A percentile compares a stretch with the other conserved stretches of the same genome.
Evolutionary conservation across 2,113 vertebrate species (phyloP).

Genomic region (Epinephelus cyanopodus): DNA sequence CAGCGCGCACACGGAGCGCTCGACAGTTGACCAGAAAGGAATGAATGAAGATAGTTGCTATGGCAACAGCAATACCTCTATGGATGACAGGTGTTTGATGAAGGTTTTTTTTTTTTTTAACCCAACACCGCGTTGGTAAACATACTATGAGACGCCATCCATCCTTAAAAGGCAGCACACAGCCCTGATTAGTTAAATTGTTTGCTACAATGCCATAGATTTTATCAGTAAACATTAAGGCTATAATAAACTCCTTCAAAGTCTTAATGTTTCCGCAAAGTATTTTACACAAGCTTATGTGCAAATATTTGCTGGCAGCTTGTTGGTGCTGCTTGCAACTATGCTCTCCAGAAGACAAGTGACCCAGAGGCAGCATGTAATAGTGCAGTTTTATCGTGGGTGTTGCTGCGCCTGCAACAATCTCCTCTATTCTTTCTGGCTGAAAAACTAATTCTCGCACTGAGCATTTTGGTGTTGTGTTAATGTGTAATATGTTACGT

Average conservation of each 20-base stretch:
- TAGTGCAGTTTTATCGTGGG: conserved; percentile 28
- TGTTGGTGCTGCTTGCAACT: conserved; percentile 6
- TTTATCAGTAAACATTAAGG: neutral
- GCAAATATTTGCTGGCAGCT: neutral
- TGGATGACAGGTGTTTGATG: conserved; percentile 38
- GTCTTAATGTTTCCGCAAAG: neutral
- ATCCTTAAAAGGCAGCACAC: neutral
- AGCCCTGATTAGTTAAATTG: neutral
- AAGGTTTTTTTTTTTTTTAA: neutral
- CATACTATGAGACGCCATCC: neutral
- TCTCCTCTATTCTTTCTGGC: neutral
- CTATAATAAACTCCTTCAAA: neutral
- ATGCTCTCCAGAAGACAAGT: neutral
- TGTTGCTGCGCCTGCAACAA: conserved; percentile 20
- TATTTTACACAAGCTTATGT: neutral
- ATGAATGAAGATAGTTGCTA: conserved; percentile 72
- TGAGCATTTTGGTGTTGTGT: neutral
- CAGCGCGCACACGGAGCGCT: conserved; percentile 69
- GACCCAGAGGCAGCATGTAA: conserved; percentile 12
- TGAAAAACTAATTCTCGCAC: conserved; percentile 2
- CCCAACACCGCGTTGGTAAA: neutral
- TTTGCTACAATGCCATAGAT: neutral
- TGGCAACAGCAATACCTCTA: conserved; percentile 60
- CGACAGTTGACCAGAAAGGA: conserved; percentile 46
- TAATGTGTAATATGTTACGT: too few relatives aligned